phyloP scores from a whole-genome alignment of 1,140 invertebrate genomes.

The Drosophila willistoni region DNA sequence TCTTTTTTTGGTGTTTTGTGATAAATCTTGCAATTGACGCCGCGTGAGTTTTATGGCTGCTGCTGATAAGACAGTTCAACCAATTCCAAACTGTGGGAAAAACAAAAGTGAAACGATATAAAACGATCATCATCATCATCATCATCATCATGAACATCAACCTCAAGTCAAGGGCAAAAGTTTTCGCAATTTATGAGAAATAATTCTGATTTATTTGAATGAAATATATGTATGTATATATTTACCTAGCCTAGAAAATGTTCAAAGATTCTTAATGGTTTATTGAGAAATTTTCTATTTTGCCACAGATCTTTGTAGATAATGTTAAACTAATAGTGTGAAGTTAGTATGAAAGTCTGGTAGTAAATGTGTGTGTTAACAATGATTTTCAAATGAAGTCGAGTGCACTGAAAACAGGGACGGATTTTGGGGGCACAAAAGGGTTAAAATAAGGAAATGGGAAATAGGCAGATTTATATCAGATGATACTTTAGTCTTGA shows the following conservation, averaged over 20 bases:
- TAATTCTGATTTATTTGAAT: no score
- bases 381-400: constrained; percentile 59
- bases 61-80: constrained; percentile 32
- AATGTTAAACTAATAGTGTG: constrained; percentile 55
- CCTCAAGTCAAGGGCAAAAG: background rate
- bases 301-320: constrained; percentile 55
- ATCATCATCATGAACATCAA: background rate
- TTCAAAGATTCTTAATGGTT: no score
- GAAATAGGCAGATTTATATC: no score
- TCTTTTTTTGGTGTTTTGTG: constrained; percentile 33
- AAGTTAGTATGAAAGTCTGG: constrained; percentile 57
- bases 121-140: background rate
- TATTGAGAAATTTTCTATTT: constrained; percentile 31
- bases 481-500: no score
- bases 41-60: constrained; percentile 37
- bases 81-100: constrained; percentile 14
- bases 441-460: no score
- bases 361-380: constrained; percentile 62
- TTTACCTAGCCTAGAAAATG: background rate
- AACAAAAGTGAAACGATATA: background rate
- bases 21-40: constrained; percentile 73
- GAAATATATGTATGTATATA: no score
- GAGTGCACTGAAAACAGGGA: background rate
- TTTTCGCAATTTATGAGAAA: no score
- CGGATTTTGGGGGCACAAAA: no score